Evolutionary conservation across 1,140 invertebrate genomes (phyloP).

Genomic region (Chrysopa pallens): DNA sequence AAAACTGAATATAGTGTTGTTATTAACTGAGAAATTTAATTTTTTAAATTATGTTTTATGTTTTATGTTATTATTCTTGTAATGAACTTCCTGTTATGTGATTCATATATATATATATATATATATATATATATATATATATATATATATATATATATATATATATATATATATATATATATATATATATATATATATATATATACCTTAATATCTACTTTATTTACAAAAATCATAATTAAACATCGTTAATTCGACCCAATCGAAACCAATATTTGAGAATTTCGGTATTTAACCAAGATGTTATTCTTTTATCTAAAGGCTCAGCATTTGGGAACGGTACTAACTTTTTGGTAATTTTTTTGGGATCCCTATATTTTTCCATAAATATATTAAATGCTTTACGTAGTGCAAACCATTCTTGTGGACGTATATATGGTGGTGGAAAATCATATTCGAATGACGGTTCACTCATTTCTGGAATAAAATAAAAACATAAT

Average conservation of each 20-base stretch:
- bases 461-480: slow-evolving; percentile 38
- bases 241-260: slow-evolving; percentile 50
- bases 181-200: too few species aligned
- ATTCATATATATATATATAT: too few species aligned
- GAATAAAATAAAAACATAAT: slow-evolving; percentile 5
- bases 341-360: slow-evolving; percentile 65
- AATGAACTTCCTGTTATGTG: too few species aligned
- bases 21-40: slow-evolving; percentile 54
- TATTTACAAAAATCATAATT: background rate
- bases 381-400: slow-evolving; percentile 86
- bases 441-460: slow-evolving; percentile 82
- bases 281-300: slow-evolving; percentile 58
- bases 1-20: too few species aligned
- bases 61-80: too few species aligned
- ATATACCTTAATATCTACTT: too few species aligned
- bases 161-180: too few species aligned
- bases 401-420: slow-evolving; percentile 60
- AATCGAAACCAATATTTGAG: slow-evolving; percentile 41
- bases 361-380: slow-evolving; percentile 74
- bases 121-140: too few species aligned
- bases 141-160: too few species aligned
- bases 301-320: slow-evolving; percentile 37
- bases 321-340: slow-evolving; percentile 59
- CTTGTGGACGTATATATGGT: slow-evolving; percentile 52
- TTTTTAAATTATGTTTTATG: too few species aligned